Evolutionary conservation across 2,888 invertebrate species (phyloP).

Genomic region (Rosalia funebris): DNA sequence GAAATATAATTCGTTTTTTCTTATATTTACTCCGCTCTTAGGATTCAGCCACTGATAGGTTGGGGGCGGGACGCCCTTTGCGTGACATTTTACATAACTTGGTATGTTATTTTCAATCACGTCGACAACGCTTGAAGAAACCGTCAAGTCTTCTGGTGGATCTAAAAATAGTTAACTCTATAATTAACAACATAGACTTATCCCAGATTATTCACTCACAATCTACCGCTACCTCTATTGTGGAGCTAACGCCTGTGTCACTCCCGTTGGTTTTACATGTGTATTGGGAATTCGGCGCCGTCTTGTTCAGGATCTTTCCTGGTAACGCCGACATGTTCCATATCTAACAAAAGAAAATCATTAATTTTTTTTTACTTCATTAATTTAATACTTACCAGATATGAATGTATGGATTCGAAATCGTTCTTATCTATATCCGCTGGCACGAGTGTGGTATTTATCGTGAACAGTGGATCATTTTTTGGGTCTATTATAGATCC

Average conservation of each 20-base stretch:
- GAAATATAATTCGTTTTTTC: slow-evolving; percentile 66
- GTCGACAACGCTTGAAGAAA: slow-evolving; percentile 68
- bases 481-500: slow-evolving; percentile 72
- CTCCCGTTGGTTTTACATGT: slow-evolving; percentile 79
- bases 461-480: slow-evolving; percentile 73
- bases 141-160: slow-evolving; percentile 86
- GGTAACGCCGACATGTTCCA: slow-evolving; percentile 92
- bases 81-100: slow-evolving; percentile 69
- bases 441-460: slow-evolving; percentile 73
- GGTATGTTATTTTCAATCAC: slow-evolving; percentile 70
- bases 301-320: slow-evolving; percentile 78
- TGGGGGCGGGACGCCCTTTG: slow-evolving; percentile 76
- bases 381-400: slow-evolving; percentile 69
- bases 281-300: slow-evolving; percentile 82
- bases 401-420: slow-evolving; percentile 89
- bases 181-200: background rate
- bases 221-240: slow-evolving; percentile 87
- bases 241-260: slow-evolving; percentile 83
- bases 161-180: slow-evolving; percentile 64
- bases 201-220: slow-evolving; percentile 72
- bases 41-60: slow-evolving; percentile 78
- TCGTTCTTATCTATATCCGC: slow-evolving; percentile 84
- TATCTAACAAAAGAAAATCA: slow-evolving; percentile 63
- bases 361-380: background rate
- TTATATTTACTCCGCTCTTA: slow-evolving; percentile 65